phyloP scores from a whole-genome alignment of 2,113 vertebrate species.

The Xenopus laevis region DNA sequence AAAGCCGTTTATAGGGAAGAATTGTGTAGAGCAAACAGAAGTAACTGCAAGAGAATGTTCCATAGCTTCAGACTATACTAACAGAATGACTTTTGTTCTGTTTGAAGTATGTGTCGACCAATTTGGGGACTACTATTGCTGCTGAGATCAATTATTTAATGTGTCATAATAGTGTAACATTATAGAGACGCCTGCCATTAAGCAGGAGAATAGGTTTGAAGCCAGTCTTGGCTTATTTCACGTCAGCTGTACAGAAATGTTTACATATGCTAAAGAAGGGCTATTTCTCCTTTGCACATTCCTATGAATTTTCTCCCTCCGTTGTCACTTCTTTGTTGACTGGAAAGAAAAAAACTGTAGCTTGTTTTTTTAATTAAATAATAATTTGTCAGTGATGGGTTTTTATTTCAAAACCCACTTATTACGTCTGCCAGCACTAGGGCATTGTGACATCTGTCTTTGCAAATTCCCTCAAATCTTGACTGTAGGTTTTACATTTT shows the following conservation, averaged over 20 bases:
- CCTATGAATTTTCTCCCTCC: background rate
- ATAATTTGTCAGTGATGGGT: too few species aligned
- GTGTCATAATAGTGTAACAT: slow-evolving; percentile 14
- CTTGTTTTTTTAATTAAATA: too few species aligned
- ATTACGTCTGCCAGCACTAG: too few species aligned
- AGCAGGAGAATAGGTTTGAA: slow-evolving; percentile 11
- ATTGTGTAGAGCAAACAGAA: too few species aligned
- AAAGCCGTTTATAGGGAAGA: background rate
- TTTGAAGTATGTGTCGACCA: too few species aligned
- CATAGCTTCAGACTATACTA: too few species aligned
- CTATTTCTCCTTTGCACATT: slow-evolving; percentile 36
- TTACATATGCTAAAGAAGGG: slow-evolving; percentile 41
- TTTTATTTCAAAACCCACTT: too few species aligned
- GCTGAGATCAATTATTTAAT: slow-evolving; percentile 20
- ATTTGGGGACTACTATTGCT: background rate
- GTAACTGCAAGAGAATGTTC: too few species aligned
- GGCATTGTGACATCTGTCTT: too few species aligned
- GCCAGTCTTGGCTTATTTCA: background rate
- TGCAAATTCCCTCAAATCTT: too few species aligned
- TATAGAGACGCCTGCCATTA: slow-evolving; percentile 13
- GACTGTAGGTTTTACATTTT: too few species aligned
- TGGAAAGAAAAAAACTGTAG: background rate
- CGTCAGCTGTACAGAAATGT: slow-evolving; percentile 28
- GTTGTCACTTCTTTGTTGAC: background rate
- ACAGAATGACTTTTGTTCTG: too few species aligned